phyloP scores from a whole-genome alignment of 2,888 invertebrate genomes.

The Dryobotodes eremita region DNA sequence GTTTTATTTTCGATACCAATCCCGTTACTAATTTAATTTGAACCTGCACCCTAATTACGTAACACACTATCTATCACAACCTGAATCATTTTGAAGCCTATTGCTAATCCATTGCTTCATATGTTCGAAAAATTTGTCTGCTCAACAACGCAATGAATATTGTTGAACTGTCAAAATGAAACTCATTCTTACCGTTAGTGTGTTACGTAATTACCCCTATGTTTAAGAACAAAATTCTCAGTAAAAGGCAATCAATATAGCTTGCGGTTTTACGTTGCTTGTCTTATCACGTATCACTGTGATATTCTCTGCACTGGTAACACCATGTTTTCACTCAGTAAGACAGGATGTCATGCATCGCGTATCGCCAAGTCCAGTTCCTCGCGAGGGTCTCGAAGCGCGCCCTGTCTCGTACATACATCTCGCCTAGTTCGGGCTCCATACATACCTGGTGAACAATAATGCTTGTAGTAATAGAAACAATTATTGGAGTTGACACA shows the following conservation, averaged over 20 bases:
- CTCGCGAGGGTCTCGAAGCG: slow-evolving; percentile 95
- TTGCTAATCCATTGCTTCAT: too few relatives aligned
- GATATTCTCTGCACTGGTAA: slow-evolving; percentile 3
- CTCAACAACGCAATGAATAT: too few relatives aligned
- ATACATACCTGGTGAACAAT: slow-evolving; percentile 93
- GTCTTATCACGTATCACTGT: slow-evolving; percentile 17
- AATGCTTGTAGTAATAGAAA: slow-evolving; percentile 2
- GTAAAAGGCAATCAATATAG: slow-evolving; percentile 34
- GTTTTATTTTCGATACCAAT: not conserved
- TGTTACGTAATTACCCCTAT: too few relatives aligned
- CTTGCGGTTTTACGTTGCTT: slow-evolving; percentile 16
- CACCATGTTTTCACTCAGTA: slow-evolving; percentile 59
- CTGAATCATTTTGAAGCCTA: too few relatives aligned
- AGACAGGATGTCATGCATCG: slow-evolving; percentile 94
- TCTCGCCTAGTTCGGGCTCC: slow-evolving; percentile 95
- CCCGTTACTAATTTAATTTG: not conserved
- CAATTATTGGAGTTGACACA: not conserved
- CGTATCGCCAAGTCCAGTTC: slow-evolving; percentile 97
- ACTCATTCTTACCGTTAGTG: too few relatives aligned
- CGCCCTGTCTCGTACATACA: slow-evolving; percentile 93
- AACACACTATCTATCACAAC: too few relatives aligned
- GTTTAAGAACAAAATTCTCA: not conserved
- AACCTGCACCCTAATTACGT: too few relatives aligned
- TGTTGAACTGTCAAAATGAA: too few relatives aligned
- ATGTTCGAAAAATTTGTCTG: too few relatives aligned